Evolutionary conservation across 2,797 vertebrate species (phyloP).

Genomic region (Anisognathus igniventris): DNA sequence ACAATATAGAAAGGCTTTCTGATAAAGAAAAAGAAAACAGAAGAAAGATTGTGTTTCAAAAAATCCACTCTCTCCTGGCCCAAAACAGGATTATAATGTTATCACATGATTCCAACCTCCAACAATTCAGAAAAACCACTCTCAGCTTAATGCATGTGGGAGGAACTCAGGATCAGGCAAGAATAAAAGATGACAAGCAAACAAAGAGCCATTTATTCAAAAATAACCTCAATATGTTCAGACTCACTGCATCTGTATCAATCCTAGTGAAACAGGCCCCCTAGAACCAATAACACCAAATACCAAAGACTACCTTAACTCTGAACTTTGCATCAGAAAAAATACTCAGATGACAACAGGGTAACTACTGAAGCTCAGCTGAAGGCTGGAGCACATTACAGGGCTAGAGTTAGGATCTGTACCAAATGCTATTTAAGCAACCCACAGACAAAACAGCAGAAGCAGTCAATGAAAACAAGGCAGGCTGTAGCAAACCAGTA

Average conservation of each 20-base stretch:
- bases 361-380: neutral
- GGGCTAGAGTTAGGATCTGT: neutral
- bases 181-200: slow-evolving; percentile 52
- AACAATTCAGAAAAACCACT: neutral
- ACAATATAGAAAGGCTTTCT: neutral
- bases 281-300: neutral
- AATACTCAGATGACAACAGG: neutral
- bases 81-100: neutral
- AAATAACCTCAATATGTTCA: neutral
- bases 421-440: neutral
- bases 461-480: neutral
- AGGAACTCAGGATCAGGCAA: slow-evolving; percentile 18
- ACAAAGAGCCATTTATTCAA: slow-evolving; percentile 33
- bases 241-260: slow-evolving; percentile 10
- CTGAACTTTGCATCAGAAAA: neutral
- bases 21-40: neutral
- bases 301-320: neutral
- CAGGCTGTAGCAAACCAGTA: neutral
- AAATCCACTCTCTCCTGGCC: neutral
- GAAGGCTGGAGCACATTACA: neutral
- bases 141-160: slow-evolving; percentile 15
- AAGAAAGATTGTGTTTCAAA: neutral
- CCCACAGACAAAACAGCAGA: neutral
- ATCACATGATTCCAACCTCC: slow-evolving; percentile 11
- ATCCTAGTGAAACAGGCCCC: neutral